Conservation (phyloP, 2,888 invertebrate species). For the Elysia crispata region DNA sequence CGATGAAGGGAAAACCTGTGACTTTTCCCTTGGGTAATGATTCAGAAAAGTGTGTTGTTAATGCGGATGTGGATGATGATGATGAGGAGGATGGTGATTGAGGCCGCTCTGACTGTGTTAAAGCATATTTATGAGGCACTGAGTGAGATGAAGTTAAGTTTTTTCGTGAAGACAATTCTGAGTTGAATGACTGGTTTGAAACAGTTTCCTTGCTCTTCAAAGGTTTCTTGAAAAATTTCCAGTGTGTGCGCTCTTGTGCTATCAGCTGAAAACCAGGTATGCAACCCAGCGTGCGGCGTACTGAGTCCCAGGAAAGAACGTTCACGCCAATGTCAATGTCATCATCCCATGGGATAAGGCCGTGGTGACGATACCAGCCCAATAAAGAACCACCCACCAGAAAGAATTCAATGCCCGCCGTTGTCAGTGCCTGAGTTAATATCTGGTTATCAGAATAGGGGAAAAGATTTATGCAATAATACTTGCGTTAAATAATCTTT, state of each 20-base stretch:
- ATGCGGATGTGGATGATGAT: neutral
- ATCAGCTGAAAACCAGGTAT: neutral
- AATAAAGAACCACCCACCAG: conserved; percentile 43
- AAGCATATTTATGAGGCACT: too few species aligned
- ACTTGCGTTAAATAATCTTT: too few species aligned
- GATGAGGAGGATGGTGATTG: conserved; percentile 5
- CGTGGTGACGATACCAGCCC: conserved; percentile 38
- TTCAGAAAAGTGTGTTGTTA: neutral
- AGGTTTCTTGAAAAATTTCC: neutral
- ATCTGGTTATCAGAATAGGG: too few species aligned
- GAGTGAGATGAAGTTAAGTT: too few species aligned
- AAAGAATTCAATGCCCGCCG: conserved; percentile 38
- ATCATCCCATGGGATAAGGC: conserved; percentile 37
- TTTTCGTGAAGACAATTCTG: too few species aligned
- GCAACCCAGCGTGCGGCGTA: neutral
- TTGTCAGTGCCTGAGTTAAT: neutral
- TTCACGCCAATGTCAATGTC: conserved; percentile 35
- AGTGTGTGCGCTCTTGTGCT: neutral
- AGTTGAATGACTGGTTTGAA: neutral
- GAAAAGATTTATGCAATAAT: too few species aligned
- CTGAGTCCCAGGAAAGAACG: neutral
- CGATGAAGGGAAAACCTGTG: conserved; percentile 22
- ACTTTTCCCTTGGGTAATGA: neutral
- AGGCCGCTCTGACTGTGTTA: neutral
- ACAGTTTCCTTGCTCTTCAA: neutral